Base-by-base conservation (phyloP, 2,797 vertebrate species). In the Chiloscyllium punctatum region DNA sequence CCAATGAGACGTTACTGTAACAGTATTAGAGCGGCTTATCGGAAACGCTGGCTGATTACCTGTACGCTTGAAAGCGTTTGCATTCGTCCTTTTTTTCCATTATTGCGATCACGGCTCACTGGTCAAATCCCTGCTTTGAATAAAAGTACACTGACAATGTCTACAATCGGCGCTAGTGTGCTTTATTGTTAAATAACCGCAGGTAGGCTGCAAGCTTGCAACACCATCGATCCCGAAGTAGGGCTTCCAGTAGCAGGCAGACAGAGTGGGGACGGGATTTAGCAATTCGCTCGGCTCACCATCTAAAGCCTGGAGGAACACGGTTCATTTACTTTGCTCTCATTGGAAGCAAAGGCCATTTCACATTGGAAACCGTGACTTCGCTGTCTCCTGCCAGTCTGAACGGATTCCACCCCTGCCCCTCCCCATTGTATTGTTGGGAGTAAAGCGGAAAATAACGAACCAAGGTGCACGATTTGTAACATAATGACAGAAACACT, bases 121-220 rank as follows among this genome's bases (percentile, higher is more conserved):
- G 90, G 62, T 25, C n/a, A 69, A 51, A 95, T 95, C 48, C 94
- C 94, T 74, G 69, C 51, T 53, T 77, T 95, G 66, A 92, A 92
- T 92, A 92, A 92, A 92, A 68, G n/a, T 69, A n/a, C 62, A 68
- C 69, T 92, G 68, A 92, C 90, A 37, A 42, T 92, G 42, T 42
- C n/a, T 23, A 5, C 57, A 37, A 33, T n/a, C 66, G 88, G 33
- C 37, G 57, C 88, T 18, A 68, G 16, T 91, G 16, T 91, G 30
- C 48, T 84, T 92, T 37, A 69, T 42, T 92, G 42, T 42, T 68
- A 69, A 92, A 23, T 69, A 68, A 69, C 90, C 25, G 90, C 62
- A 69, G 66, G 90, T 92, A 69, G 21, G 18, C n/a, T 92, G 90
- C 62, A 42, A 88, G 48, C 27, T 53, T 1, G 86, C 90, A 68